Conservation (phyloP, 30 jellyfish, hydroid and myxozoan species). For the Turritopsis rubra region DNA sequence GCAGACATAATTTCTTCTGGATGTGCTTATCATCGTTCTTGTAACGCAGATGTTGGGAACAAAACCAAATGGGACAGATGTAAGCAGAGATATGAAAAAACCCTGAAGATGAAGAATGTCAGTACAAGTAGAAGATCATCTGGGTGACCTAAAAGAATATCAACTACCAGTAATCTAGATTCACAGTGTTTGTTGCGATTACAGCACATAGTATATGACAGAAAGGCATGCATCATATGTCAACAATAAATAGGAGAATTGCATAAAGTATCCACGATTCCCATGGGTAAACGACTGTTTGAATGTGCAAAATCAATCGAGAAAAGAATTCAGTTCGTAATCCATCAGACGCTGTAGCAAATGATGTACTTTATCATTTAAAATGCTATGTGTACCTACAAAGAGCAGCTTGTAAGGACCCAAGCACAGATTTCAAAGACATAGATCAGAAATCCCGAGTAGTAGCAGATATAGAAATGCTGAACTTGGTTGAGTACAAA, state of each 20-base stretch:
- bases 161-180: not conserved
- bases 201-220: conserved; percentile 5
- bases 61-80: not conserved
- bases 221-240: conserved; percentile 10
- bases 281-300: conserved; percentile 8
- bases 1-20: too few relatives aligned
- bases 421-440: conserved; percentile 7
- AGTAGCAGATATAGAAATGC: conserved; percentile 2
- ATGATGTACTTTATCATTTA: conserved; percentile 1
- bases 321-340: conserved; percentile 8
- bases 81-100: not conserved
- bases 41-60: not conserved
- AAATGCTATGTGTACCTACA: conserved; percentile 8
- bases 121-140: conserved; percentile 10
- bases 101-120: not conserved
- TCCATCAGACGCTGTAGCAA: conserved; percentile 10
- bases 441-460: too few relatives aligned
- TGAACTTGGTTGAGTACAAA: conserved; percentile 10
- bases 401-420: conserved; percentile 2
- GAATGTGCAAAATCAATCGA: not conserved
- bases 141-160: conserved; percentile 8
- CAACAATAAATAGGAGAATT: not conserved
- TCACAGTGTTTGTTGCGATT: conserved; percentile 12
- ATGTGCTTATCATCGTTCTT: too few relatives aligned
- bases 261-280: conserved; percentile 7